These are phyloP conservation scores for Eriocheir sinensis DNA, from an alignment of 1,140 invertebrate genomes.

Conservation along the genomic window DNA sequence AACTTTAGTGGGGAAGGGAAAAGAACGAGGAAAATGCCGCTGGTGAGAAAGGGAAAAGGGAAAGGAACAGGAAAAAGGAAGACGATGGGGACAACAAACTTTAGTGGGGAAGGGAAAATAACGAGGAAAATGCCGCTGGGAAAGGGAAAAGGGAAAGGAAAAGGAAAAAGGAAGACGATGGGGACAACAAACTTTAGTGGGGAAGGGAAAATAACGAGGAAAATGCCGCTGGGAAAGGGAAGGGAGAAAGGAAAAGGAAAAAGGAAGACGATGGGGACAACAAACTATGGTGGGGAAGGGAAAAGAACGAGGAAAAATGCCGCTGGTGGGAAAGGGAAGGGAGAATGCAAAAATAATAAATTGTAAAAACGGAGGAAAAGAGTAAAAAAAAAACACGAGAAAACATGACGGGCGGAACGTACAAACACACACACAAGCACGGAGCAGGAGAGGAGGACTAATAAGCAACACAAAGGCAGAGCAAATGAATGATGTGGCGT, in stretches of 20 bases:
- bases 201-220: too few relatives aligned
- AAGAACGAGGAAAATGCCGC: too few relatives aligned
- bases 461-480: too few relatives aligned
- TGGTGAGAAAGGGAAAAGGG: too few relatives aligned
- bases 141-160: too few relatives aligned
- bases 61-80: slow-evolving; percentile 14
- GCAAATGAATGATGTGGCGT: too few relatives aligned
- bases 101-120: too few relatives aligned
- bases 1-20: too few relatives aligned
- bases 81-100: too few relatives aligned
- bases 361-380: slow-evolving; percentile 10
- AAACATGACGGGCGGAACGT: background rate
- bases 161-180: background rate
- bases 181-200: too few relatives aligned
- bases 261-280: background rate
- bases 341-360: background rate
- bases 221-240: background rate
- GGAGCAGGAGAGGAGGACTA: too few relatives aligned
- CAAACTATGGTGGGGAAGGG: background rate
- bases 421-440: background rate
- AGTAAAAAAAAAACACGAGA: slow-evolving; percentile 7
- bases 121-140: too few relatives aligned
- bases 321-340: background rate
- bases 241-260: background rate
- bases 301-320: background rate